Conservation (phyloP, 2,888 invertebrate species). For the Synanthedon formicaeformis region DNA sequence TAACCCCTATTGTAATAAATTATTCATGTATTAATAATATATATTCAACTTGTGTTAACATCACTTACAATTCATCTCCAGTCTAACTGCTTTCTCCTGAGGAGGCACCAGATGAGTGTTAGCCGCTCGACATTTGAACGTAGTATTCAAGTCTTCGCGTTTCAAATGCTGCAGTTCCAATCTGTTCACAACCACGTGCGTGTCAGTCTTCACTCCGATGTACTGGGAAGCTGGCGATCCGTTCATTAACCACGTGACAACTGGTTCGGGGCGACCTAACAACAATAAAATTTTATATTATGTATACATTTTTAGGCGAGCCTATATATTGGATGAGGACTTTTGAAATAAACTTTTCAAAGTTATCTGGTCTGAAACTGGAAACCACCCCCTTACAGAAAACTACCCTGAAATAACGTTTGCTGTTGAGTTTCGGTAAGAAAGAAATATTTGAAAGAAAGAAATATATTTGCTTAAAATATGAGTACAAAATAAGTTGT, state of each 20-base stretch:
- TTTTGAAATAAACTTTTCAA: neutral
- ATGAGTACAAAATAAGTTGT: no score
- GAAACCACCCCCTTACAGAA: no score
- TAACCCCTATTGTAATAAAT: no score
- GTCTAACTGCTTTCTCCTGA: constrained; percentile 81
- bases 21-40: no score
- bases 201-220: constrained; percentile 76
- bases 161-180: constrained; percentile 79
- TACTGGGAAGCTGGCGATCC: constrained; percentile 78
- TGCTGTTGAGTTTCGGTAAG: no score
- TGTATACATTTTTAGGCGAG: no score
- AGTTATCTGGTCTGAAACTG: no score
- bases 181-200: constrained; percentile 82
- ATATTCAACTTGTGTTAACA: no score
- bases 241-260: constrained; percentile 84
- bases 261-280: constrained; percentile 83
- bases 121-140: constrained; percentile 87
- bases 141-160: constrained; percentile 84
- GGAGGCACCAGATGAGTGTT: constrained; percentile 89
- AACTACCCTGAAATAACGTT: no score
- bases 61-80: constrained; percentile 84
- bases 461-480: no score
- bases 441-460: no score
- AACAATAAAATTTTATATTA: neutral
- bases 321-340: no score